Base-by-base conservation (phyloP, 2,888 invertebrate genomes). In the Arrhopalites spinosus region DNA sequence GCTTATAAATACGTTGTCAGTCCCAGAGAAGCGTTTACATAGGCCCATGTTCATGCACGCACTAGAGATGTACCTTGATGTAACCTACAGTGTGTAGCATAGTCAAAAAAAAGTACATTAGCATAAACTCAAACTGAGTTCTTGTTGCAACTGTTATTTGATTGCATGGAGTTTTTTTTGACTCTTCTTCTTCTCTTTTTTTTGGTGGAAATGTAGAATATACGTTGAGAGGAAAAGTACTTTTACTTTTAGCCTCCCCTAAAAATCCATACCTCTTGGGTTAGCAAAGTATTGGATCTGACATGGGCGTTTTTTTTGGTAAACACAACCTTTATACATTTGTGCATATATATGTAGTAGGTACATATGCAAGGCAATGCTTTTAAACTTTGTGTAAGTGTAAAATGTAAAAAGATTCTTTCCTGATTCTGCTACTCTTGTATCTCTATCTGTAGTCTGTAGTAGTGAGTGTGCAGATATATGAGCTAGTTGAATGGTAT, bases 1-100 rank as follows among this genome's bases (percentile, higher is more conserved):
- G 68, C 68, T 68, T 68, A 68, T 68, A 68, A 68, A 68, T 68
- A 50, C 68, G 47, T 68, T 68, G 47, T 68, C 68, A 68, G n/a
- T 29, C 50, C 17, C 2, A 63, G 25, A 25, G 25, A 45, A n/a
- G n/a, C n/a, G 8, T 45, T 7, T 45, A 45, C 45, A 11, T 45
- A n/a, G n/a, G n/a, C n/a, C n/a, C n/a, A n/a, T n/a, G n/a, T n/a
- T n/a, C n/a, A n/a, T n/a, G n/a, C n/a, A n/a, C n/a, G n/a, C n/a
- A n/a, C n/a, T n/a, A n/a, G n/a, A n/a, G n/a, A n/a, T n/a, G n/a
- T n/a, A n/a, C n/a, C n/a, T n/a, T n/a, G n/a, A n/a, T n/a, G n/a
- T n/a, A n/a, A n/a, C n/a, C n/a, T n/a, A n/a, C n/a, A n/a, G n/a
- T n/a, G n/a, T n/a, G n/a, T n/a, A n/a, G n/a, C n/a, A n/a, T n/a